These are phyloP conservation scores for Eutolmus rufibarbis DNA, from an alignment of 2,888 invertebrate species.

Conservation along the genomic window DNA sequence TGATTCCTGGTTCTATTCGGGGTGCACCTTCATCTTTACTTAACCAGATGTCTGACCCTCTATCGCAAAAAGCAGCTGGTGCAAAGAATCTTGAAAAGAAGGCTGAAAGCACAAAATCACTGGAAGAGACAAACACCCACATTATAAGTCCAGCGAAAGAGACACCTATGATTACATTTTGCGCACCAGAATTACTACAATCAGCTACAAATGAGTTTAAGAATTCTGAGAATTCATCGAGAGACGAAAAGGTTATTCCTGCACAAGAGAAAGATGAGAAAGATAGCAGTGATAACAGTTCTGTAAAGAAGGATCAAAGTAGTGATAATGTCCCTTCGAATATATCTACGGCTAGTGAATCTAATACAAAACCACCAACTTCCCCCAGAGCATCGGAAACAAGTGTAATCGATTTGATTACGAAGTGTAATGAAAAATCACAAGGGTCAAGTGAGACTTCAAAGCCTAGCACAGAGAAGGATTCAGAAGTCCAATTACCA, in stretches of 20 bases:
- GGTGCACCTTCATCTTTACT: conserved; percentile 1
- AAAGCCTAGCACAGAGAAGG: not conserved
- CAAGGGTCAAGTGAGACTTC: not conserved
- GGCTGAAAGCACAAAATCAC: conserved; percentile 41
- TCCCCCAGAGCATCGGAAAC: not conserved
- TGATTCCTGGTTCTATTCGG: conserved; percentile 54
- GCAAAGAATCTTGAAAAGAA: not conserved
- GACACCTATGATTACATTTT: not conserved
- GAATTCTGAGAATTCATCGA: not conserved
- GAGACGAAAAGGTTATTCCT: not conserved
- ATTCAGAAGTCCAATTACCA: not conserved
- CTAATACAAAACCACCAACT: not conserved
- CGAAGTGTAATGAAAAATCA: not conserved
- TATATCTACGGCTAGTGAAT: not conserved
- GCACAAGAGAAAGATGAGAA: not conserved
- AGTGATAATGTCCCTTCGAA: not conserved
- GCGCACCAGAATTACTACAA: not conserved
- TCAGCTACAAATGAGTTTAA: not conserved
- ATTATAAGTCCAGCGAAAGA: not conserved
- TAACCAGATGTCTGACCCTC: not conserved
- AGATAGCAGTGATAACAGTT: not conserved
- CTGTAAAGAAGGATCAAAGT: not conserved
- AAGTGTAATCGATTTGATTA: not conserved
- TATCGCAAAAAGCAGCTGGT: not conserved
- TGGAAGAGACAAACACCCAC: conserved; percentile 45